A percentile compares a stretch with the other conserved stretches of the same genome.
Conservation (phyloP, 1,140 invertebrate genomes). For the Brachionus paranguensis region DNA sequence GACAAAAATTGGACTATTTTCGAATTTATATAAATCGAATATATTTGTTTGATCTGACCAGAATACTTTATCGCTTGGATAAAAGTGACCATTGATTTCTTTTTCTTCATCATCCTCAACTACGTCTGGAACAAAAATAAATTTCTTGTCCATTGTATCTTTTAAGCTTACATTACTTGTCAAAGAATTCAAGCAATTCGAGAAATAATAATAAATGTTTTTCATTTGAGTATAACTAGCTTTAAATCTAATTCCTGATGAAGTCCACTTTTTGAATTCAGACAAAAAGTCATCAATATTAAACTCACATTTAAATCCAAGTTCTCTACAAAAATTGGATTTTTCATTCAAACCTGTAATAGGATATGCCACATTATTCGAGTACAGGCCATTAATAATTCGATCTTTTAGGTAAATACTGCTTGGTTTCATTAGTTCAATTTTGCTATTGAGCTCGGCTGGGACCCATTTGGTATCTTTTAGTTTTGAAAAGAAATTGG, state of each 20-base stretch:
- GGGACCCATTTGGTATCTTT: not conserved
- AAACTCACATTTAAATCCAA: not conserved
- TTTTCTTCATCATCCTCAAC: not conserved
- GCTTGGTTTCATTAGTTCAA: not conserved
- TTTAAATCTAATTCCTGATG: not conserved
- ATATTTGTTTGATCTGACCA: conserved; percentile 13
- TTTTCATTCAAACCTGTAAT: not conserved
- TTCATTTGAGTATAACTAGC: not conserved
- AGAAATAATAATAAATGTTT: not conserved
- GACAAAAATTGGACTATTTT: not conserved
- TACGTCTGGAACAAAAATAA: conserved; percentile 10
- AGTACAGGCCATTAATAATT: not conserved
- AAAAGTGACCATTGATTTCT: not conserved
- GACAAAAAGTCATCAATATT: not conserved
- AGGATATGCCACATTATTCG: not conserved
- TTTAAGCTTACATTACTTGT: not conserved
- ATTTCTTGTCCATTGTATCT: not conserved
- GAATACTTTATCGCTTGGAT: not conserved
- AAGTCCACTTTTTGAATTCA: not conserved
- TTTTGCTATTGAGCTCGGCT: not conserved
- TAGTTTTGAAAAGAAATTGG: not conserved
- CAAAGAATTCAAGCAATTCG: not conserved
- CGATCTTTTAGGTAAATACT: not conserved
- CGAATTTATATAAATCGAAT: not conserved
- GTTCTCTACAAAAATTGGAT: not conserved